phyloP scores from a whole-genome alignment of 2,888 invertebrate species.

The Oscheius sp. region DNA sequence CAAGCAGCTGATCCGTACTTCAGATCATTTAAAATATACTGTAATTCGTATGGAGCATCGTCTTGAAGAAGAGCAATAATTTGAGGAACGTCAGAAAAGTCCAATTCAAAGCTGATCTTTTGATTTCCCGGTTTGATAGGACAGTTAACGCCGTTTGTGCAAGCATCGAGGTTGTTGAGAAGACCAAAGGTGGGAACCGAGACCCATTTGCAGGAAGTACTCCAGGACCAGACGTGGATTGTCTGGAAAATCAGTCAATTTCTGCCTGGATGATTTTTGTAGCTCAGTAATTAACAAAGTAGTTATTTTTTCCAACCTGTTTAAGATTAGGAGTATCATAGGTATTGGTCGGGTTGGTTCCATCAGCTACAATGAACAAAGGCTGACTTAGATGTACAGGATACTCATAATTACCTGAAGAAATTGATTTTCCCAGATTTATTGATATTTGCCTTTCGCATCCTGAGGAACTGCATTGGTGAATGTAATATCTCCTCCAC shows the following conservation, averaged over 20 bases:
- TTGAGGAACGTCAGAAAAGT: slow-evolving; percentile 42
- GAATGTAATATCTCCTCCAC: slow-evolving; percentile 38
- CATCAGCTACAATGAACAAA: slow-evolving; percentile 40
- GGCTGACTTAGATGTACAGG: slow-evolving; percentile 46
- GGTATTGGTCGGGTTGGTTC: slow-evolving; percentile 37
- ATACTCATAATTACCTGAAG: slow-evolving; percentile 43
- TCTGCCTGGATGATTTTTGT: too few species aligned
- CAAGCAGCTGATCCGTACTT: slow-evolving; percentile 36
- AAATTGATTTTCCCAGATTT: not conserved
- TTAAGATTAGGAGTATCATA: slow-evolving; percentile 43
- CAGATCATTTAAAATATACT: slow-evolving; percentile 42
- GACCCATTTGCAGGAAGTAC: slow-evolving; percentile 40
- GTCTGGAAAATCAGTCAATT: slow-evolving; percentile 13
- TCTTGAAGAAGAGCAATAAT: slow-evolving; percentile 47
- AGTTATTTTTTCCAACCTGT: slow-evolving; percentile 6
- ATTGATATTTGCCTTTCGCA: not conserved
- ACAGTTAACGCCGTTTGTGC: slow-evolving; percentile 49
- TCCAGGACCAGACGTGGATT: slow-evolving; percentile 39
- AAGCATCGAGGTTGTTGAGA: slow-evolving; percentile 45
- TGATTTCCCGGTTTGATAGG: slow-evolving; percentile 47
- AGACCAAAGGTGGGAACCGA: slow-evolving; percentile 44
- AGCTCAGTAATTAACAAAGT: not conserved
- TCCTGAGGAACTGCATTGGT: slow-evolving; percentile 29
- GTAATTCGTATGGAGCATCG: slow-evolving; percentile 50
- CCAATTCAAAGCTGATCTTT: slow-evolving; percentile 42